Evolutionary conservation across 1,140 invertebrate genomes (phyloP), one percentile per base, ranked within the genome.

Genomic region (Daktulosphaira vitifoliae): DNA sequence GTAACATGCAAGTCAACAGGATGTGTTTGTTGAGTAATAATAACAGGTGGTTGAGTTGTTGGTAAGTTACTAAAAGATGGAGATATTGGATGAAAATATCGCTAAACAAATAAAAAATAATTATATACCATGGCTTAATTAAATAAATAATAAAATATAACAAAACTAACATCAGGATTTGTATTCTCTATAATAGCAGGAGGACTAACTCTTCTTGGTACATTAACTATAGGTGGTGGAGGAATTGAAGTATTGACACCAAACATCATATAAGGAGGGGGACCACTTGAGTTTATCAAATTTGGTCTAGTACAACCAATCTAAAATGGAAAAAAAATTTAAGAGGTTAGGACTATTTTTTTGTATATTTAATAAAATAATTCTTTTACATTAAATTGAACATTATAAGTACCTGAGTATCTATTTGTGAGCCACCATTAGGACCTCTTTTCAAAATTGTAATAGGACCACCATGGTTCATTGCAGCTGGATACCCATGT

Each of bases 1-100:
- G 85, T 83, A 20, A 89, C 82, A 68, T 84, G 78, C 5, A 90
- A 74, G 73, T 88, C 85, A 16, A 89, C 81, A 1, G 80, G 78
- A 49, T 56, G 62, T 42, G 11, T 67, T 23, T 48, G 37, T 39
- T 56, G 64, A 22, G 38, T 23, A 11, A 22, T 18, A 49, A n/a
- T 23, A 33, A 51, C 22, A 13, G 49, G 16, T 26, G 33, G 7
- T 16, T 65, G 59, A 46, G 52, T 67, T 39, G 51, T 44, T 11
- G 29, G 8, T 8, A 65, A 37, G 29, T 65, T 65, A n/a, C 65
- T 65, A 23, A 44, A 46, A 18, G 66, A 42, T 15, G 65, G 25
- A 25, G 66, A 29, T 53, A 72, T 70, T 2, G 71, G 71, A 52
- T 71, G 68, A 67, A 72, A 72, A 51, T 56, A 68, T 59, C 66